phyloP scores from a whole-genome alignment of 2,797 vertebrate genomes.

The Emydoidea blandingii region DNA sequence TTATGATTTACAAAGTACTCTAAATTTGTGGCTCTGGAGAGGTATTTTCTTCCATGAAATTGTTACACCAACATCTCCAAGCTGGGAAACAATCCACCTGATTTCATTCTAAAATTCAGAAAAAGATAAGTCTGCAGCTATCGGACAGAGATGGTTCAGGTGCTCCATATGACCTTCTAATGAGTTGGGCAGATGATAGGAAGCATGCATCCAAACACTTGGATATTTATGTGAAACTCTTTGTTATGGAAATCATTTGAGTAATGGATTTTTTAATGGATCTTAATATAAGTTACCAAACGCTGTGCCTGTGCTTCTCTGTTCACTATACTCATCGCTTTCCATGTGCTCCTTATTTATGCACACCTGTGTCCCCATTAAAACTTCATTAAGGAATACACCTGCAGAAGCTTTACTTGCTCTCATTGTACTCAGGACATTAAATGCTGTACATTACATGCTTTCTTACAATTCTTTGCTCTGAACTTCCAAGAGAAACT shows the following conservation, averaged over 20 bases:
- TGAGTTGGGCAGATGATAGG: neutral
- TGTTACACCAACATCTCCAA: neutral
- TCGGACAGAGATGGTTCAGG: neutral
- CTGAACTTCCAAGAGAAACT: neutral
- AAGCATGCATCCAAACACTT: neutral
- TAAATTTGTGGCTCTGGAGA: neutral
- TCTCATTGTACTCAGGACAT: neutral
- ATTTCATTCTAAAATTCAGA: neutral
- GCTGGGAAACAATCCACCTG: neutral
- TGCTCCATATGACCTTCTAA: neutral
- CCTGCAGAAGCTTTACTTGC: constrained; percentile 30
- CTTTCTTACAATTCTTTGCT: neutral
- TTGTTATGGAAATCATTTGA: neutral
- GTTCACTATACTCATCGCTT: constrained; percentile 1
- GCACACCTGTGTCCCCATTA: constrained; percentile 44
- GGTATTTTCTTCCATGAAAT: neutral
- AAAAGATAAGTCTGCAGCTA: neutral
- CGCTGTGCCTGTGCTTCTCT: neutral
- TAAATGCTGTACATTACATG: neutral
- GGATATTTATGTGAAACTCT: neutral
- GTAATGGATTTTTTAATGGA: neutral
- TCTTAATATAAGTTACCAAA: neutral
- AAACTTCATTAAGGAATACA: constrained; percentile 35
- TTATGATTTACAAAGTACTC: neutral
- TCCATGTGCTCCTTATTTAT: neutral